A percentile compares a stretch with the other conserved stretches of the same genome.
Evolutionary conservation across 1,140 invertebrate species (phyloP).

Genomic region (Vollenhovia emeryi): DNA sequence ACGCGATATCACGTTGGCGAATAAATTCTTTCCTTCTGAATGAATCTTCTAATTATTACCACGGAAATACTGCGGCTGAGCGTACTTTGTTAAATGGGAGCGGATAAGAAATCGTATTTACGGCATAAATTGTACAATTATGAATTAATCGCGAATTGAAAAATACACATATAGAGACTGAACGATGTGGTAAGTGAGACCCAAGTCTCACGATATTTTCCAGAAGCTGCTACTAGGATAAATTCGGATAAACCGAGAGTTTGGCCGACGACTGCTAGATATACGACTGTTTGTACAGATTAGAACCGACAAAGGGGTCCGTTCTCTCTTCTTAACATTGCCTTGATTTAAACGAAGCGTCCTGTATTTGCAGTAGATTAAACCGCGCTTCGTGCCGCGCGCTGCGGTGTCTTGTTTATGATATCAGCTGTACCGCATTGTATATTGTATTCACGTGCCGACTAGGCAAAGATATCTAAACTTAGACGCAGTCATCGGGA

Average conservation of each 20-base stretch:
- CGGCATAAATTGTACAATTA: not conserved
- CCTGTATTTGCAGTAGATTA: constrained; percentile 80
- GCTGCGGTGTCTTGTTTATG: constrained; percentile 38
- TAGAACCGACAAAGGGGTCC: constrained; percentile 80
- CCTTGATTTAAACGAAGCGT: constrained; percentile 76
- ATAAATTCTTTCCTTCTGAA: not conserved
- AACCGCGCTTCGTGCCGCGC: constrained; percentile 59
- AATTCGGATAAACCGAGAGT: constrained; percentile 65
- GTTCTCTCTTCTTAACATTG: constrained; percentile 70
- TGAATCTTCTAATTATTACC: not conserved
- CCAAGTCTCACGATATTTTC: not conserved
- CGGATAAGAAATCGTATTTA: not conserved
- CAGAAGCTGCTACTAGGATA: constrained; percentile 60
- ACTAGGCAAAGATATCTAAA: constrained; percentile 12
- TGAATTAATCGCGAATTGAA: not conserved
- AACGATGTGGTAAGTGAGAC: not conserved
- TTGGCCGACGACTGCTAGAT: constrained; percentile 52
- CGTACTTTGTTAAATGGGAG: not conserved
- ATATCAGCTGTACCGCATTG: constrained; percentile 45
- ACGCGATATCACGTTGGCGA: not conserved
- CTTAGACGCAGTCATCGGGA: not conserved
- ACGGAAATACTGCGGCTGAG: not conserved
- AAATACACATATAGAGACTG: not conserved
- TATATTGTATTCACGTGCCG: constrained; percentile 53
- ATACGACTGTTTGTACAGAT: constrained; percentile 78